Percentiles rank a stretch among this genome's conserved stretches.
Evolutionary conservation across 2,797 vertebrate species (phyloP).

Genomic region (Pangasius krempfi): DNA sequence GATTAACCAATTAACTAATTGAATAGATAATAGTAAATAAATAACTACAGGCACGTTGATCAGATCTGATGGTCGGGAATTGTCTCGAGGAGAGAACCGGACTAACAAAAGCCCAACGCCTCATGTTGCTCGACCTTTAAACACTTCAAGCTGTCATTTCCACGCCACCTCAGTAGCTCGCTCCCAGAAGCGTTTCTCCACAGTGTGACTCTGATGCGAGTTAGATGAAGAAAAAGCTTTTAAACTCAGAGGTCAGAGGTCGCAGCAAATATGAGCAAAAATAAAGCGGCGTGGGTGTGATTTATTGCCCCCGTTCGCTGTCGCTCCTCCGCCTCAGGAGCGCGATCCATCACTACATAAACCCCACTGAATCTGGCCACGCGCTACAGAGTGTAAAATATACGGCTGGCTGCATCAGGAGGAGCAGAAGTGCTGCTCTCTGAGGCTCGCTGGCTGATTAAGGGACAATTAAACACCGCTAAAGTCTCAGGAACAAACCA

Average conservation of each 20-base stretch:
- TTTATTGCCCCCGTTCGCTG: slow-evolving; percentile 49
- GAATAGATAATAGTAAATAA: not conserved
- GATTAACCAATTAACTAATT: not conserved
- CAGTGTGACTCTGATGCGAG: not conserved
- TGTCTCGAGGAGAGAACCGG: not conserved
- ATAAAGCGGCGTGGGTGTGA: slow-evolving; percentile 22
- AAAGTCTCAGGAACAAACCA: not conserved
- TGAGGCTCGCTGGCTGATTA: slow-evolving; percentile 20
- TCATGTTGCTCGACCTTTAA: not conserved
- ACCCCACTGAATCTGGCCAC: slow-evolving; percentile 11
- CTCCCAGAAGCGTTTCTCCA: not conserved
- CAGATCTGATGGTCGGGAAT: not conserved
- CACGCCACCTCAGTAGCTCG: not conserved
- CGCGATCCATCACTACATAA: slow-evolving; percentile 52
- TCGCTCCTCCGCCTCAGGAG: slow-evolving; percentile 14
- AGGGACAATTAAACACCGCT: slow-evolving; percentile 5
- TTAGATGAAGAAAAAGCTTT: slow-evolving; percentile 9
- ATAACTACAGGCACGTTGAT: not conserved
- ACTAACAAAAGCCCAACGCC: not conserved
- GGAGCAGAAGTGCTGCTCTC: not conserved
- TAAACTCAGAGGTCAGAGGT: slow-evolving; percentile 15
- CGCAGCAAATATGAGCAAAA: slow-evolving; percentile 9
- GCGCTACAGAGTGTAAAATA: not conserved
- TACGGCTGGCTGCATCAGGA: slow-evolving; percentile 14
- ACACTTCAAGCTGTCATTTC: not conserved